Conservation (phyloP, 2,113 vertebrate genomes). For the Lepus americanus region DNA sequence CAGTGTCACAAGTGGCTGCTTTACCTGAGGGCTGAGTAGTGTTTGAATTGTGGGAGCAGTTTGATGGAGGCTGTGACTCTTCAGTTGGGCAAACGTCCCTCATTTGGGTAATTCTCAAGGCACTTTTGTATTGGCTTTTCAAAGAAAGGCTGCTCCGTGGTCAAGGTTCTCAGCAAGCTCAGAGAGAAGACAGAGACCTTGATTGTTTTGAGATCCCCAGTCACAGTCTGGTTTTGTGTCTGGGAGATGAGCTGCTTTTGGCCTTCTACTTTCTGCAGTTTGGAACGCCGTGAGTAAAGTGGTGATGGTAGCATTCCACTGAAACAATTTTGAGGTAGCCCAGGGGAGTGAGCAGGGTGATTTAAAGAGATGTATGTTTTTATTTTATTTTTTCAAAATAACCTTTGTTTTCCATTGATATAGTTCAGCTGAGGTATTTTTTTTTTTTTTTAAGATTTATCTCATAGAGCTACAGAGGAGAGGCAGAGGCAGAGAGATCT, state of each 20-base stretch:
- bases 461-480: too few species aligned
- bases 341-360: background rate
- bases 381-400: too few species aligned
- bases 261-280: background rate
- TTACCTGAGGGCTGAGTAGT: too few species aligned
- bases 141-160: background rate
- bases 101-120: constrained; percentile 55
- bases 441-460: too few species aligned
- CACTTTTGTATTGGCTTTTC: constrained; percentile 16
- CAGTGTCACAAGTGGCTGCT: too few species aligned
- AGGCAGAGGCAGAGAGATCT: too few species aligned
- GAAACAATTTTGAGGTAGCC: constrained; percentile 17
- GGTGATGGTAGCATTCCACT: constrained; percentile 7
- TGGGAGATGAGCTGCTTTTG: constrained; percentile 43
- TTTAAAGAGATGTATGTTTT: background rate
- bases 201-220: constrained; percentile 12
- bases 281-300: constrained; percentile 26
- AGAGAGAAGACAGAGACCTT: constrained; percentile 39
- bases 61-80: constrained; percentile 47
- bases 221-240: constrained; percentile 25
- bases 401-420: too few species aligned
- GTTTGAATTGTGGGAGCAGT: background rate
- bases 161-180: background rate
- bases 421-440: too few species aligned
- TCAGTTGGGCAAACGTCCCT: constrained; percentile 44